Evolutionary conservation across 2,888 invertebrate genomes (phyloP), one percentile per base, ranked within the genome.

Genomic region (Lasioglossum pauxillum): DNA sequence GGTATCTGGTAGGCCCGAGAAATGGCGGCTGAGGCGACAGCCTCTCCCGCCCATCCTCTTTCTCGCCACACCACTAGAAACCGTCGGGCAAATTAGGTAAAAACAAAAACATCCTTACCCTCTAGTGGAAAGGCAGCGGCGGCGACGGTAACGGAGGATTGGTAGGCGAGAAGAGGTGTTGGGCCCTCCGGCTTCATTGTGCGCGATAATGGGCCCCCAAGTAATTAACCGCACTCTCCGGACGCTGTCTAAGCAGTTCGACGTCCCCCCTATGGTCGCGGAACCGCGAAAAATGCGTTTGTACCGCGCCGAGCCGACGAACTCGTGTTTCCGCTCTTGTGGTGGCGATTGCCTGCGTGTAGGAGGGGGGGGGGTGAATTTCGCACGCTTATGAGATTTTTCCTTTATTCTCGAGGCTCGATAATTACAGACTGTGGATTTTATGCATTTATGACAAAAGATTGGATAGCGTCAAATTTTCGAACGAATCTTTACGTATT

Each of bases 51-150:
- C 85, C 78, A 81, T 73, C 88, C 78, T 75, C 87, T 38, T 60
- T 27, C 27, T 16, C 69, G 35, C 23, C n/a, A 8, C 73, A 8
- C 64, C 79, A 16, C 53, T 79, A 73, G 53, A 86, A 85, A 81
- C 84, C 89, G 77, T 86, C 84, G 88, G 91, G 91, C 90, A 93
- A 93, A 94, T 93, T 94, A 92, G 92, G 93, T 91, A 93, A 94
- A 94, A 94, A 94, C 94, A 93, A 94, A 93, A 93, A 91, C 90
- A 75, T 53, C 82, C 84, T 84, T 83, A 74, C 85, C 77, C 80
- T 77, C 75, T 46, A 2, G 19, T 67, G 57, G 38, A 35, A 31
- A 67, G 19, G 23, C 23, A 23, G 16, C 41, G 19, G 74, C 71
- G 23, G 41, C 69, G 31, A 79, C 60, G 77, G 67, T 53, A 23